Base-by-base conservation (phyloP, 1,140 invertebrate species). In the Caenorhabditis tropicalis region DNA sequence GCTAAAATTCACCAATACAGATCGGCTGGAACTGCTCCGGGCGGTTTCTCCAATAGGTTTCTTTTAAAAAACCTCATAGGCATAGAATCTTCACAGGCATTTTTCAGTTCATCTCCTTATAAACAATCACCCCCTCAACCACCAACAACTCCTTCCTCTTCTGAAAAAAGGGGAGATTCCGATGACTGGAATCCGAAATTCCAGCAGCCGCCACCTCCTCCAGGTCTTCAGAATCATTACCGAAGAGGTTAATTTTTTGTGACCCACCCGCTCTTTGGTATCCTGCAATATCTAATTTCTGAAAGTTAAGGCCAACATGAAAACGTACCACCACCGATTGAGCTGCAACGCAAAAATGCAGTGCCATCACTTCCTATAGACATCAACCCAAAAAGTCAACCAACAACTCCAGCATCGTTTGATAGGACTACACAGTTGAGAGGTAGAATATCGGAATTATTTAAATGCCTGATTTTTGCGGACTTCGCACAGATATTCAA, bases 1-100 rank as follows among this genome's bases (percentile, higher is more conserved):
- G 21, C 65, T 9, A 74, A 74, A 46, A 74, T 74, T 43, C 65
- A 74, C 33, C 36, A 43, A 24, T 74, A 74, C 12, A 21, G 65
- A 24, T 74, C 65, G 4, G 65, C 65, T 0, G 65, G 65, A 1
- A 74, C 65, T 10, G 65, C 65, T 4, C 65, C 65, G 0, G 65
- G 65, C 21, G 65, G 65, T 24, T 74, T 19, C 43, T 27, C 65
- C 3, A 39, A 74, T 27, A 19, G 36, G 65, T 74, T 10, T 27
- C 27, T 36, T n/a, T 33, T 7, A 36, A 16, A 27, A 21, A 36
- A n/a, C 15, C 33, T 7, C 15, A 16, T 21, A 21, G 15, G 16
- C 5, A 7, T 6, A 21, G 7, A n/a, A 53, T 58, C 2, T 58
- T 29, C 36, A 3, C 43, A 24, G 21, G 12, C 0, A 27, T 43